Evolutionary conservation across 2,888 invertebrate genomes (phyloP).

Genomic region (Standfussiana lucernea): DNA sequence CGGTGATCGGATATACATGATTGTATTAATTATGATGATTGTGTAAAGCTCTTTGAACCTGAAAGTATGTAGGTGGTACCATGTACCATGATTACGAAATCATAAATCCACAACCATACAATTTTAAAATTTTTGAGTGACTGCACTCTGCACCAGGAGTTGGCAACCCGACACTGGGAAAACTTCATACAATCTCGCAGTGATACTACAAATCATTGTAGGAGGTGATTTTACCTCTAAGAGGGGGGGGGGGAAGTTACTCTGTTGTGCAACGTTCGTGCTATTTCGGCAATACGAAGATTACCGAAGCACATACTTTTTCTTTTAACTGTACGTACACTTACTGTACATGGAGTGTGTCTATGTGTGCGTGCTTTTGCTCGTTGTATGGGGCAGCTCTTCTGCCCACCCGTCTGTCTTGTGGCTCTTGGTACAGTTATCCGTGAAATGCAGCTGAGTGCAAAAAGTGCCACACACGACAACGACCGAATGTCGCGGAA

Average conservation of each 20-base stretch:
- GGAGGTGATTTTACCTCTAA: no score
- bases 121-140: neutral
- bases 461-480: constrained; percentile 74
- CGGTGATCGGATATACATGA: no score
- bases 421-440: constrained; percentile 62
- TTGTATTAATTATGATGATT: no score
- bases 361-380: neutral
- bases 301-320: neutral
- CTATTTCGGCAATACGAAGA: neutral
- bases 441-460: constrained; percentile 66
- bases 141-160: neutral
- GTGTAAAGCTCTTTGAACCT: no score
- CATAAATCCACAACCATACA: neutral
- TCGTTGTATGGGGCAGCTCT: neutral
- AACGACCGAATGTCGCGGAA: constrained; percentile 46
- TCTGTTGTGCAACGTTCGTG: neutral
- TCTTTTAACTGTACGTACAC: neutral
- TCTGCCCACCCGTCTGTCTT: neutral
- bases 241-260: no score
- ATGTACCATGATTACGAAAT: neutral
- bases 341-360: neutral
- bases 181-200: no score
- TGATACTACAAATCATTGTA: no score
- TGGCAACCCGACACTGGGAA: no score
- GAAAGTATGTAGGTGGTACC: no score